phyloP scores from a whole-genome alignment of 2,113 vertebrate species.

The Brachyhypopomus occidentalis region DNA sequence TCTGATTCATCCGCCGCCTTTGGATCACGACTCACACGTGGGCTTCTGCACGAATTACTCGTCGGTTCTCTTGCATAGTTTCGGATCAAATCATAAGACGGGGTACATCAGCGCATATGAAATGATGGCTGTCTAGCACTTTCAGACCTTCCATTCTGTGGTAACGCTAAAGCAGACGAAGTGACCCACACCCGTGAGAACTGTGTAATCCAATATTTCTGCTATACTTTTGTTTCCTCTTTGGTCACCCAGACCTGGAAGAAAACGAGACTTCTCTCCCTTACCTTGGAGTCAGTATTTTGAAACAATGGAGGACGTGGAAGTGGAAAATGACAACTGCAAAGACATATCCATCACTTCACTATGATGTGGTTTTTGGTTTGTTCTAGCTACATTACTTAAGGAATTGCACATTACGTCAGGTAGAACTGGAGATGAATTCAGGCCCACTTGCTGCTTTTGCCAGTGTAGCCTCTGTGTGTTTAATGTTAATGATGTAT shows the following conservation, averaged over 20 bases:
- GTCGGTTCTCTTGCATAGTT: background rate
- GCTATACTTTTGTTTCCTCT: constrained; percentile 11
- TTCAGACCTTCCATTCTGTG: background rate
- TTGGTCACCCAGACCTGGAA: constrained; percentile 83
- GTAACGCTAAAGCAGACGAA: background rate
- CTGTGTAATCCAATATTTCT: background rate
- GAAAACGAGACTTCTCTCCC: constrained; percentile 91
- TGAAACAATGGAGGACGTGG: constrained; percentile 94
- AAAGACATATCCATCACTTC: constrained; percentile 94
- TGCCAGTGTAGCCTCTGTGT: background rate
- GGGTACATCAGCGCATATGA: too few species aligned
- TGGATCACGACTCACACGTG: constrained; percentile 12
- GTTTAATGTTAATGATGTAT: background rate
- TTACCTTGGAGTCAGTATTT: constrained; percentile 96
- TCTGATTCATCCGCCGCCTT: background rate
- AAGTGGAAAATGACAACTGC: constrained; percentile 88
- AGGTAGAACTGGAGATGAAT: background rate
- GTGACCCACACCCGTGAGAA: background rate
- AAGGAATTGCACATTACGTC: background rate
- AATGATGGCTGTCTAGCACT: too few species aligned
- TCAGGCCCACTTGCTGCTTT: background rate
- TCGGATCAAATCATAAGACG: too few species aligned
- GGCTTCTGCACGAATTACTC: background rate
- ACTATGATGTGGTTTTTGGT: background rate
- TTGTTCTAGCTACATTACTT: background rate